Evolutionary conservation across 2,113 vertebrate genomes (phyloP).

Genomic region (Antigone vipio): DNA sequence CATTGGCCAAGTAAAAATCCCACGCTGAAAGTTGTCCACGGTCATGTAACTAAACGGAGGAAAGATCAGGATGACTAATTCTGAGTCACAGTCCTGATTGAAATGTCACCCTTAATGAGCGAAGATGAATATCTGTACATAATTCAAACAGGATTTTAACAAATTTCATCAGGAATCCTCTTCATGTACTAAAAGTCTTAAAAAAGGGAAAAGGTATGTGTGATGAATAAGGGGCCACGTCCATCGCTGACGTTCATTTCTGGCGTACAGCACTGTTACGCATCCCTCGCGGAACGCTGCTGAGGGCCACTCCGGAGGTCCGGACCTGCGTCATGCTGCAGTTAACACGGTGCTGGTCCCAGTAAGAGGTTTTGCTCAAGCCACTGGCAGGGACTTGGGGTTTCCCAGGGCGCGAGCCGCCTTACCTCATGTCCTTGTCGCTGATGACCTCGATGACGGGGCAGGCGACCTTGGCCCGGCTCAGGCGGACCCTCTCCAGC

Average conservation of each 20-base stretch:
- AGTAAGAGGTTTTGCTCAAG: background rate
- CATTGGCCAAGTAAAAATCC: conserved; percentile 96
- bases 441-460: conserved; percentile 97
- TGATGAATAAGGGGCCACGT: accelerated
- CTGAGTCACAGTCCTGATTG: conserved; percentile 22
- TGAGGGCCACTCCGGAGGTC: background rate
- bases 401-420: background rate
- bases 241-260: accelerated
- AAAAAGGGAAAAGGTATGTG: background rate
- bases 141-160: conserved; percentile 18
- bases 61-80: background rate
- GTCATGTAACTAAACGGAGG: conserved; percentile 86
- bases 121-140: background rate
- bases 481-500: conserved; percentile 84
- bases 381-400: accelerated
- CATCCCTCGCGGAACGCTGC: accelerated
- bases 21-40: conserved; percentile 95
- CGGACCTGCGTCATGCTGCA: accelerated
- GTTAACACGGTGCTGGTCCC: accelerated
- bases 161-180: conserved; percentile 10
- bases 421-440: conserved; percentile 94
- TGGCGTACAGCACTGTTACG: accelerated
- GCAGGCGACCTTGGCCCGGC: conserved; percentile 87
- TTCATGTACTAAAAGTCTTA: background rate
- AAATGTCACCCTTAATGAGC: conserved; percentile 47